Base-by-base conservation (phyloP, 2,797 vertebrate species). In the Melanotaenia parkinsoni region DNA sequence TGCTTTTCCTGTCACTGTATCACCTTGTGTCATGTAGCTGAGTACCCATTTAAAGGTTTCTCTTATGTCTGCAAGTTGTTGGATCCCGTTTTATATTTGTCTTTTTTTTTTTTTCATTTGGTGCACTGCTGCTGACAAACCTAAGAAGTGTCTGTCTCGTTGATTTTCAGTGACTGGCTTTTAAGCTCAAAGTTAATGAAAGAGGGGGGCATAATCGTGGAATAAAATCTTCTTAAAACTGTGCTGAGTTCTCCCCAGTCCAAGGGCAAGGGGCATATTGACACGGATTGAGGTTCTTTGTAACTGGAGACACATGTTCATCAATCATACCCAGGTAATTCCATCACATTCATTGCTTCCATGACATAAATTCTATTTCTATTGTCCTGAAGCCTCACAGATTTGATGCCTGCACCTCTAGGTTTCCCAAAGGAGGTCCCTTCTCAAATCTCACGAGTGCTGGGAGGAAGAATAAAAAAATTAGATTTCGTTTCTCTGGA, bases 11-110 rank as follows among this genome's bases (percentile, higher is more conserved):
- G 84, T 87, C 87, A 81, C 77, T 4, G 63, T 74, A 85, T 90
- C 91, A 76, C 83, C 73, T 80, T 81, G 11, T 20, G 64, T 81
- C 84, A 83, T 79, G 80, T 83, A 70, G 65, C 85, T 80, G 72
- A 87, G 84, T 83, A 82, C 80, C 90, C 72, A 85, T 47, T 91
- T 91, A 92, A 92, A 92, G 87, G 89, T 84, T 91, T 89, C 78
- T 76, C 57, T 69, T 35, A 51, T 81, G 81, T 74, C 81, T 58
- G 72, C 60, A 30, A 72, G 75, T 77, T 63, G 66, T 77, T 82
- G 40, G 62, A 83, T 82, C 63, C 58, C 59, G 59, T 77, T 80
- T 59, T 62, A 54, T 65, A 40, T 51, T 57, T 24, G 65, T 58
- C 26, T 58, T 63, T 75, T 62, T 58, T 58, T 63, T 75, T 62